A percentile compares a stretch with the other conserved stretches of the same genome.
phyloP scores from a whole-genome alignment of 1,140 invertebrate genomes.

The Maniola jurtina region DNA sequence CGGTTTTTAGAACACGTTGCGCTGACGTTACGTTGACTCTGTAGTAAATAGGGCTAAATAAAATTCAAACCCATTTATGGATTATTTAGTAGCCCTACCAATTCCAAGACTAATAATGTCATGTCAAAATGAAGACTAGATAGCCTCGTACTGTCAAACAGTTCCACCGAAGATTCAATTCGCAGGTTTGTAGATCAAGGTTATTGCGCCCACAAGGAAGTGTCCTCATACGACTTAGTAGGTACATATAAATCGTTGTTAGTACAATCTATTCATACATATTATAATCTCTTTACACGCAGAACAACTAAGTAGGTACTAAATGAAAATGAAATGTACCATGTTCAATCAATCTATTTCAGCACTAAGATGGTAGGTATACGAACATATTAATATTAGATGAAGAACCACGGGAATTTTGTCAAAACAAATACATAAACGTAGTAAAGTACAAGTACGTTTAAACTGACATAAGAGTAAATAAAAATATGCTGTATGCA shows the following conservation, averaged over 20 bases:
- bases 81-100: too few relatives aligned
- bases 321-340: too few relatives aligned
- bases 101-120: neutral
- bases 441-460: neutral
- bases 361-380: too few relatives aligned
- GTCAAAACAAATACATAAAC: conserved; percentile 4
- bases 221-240: conserved; percentile 28
- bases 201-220: conserved; percentile 42
- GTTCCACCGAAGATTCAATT: conserved; percentile 14
- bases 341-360: too few relatives aligned
- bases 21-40: too few relatives aligned
- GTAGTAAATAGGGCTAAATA: too few relatives aligned
- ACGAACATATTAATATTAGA: too few relatives aligned
- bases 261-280: conserved; percentile 16
- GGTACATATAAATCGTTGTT: conserved; percentile 18
- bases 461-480: neutral
- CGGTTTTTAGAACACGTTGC: too few relatives aligned
- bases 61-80: too few relatives aligned
- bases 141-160: conserved; percentile 11
- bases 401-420: neutral
- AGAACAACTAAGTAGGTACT: neutral
- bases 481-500: neutral
- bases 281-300: neutral
- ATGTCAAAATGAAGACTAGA: neutral
- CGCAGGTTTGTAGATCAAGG: conserved; percentile 48